Percentiles rank a stretch among this genome's conserved stretches.
Conservation (phyloP, 2,113 vertebrate genomes). For the Osmerus mordax region DNA sequence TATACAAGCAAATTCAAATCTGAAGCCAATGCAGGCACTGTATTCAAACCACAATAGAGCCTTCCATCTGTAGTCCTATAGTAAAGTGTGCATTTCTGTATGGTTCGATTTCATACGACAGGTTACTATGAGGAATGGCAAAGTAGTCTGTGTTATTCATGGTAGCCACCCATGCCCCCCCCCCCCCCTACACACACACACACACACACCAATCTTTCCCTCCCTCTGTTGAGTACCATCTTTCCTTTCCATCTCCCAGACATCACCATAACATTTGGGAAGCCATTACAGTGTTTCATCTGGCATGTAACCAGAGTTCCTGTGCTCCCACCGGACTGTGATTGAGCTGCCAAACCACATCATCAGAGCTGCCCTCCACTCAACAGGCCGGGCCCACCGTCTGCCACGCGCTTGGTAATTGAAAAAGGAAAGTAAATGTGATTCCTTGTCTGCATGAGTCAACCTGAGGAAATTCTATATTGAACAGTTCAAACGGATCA, state of each 20-base stretch:
- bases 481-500: not conserved
- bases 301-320: slow-evolving; percentile 14
- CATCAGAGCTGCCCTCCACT: slow-evolving; percentile 20
- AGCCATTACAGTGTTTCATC: slow-evolving; percentile 28
- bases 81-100: too few species aligned
- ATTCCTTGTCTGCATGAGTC: slow-evolving; percentile 24
- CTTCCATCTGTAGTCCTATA: too few species aligned
- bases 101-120: too few species aligned
- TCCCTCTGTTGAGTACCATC: not conserved
- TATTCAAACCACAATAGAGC: too few species aligned
- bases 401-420: slow-evolving; percentile 14
- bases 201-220: not conserved
- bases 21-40: too few species aligned
- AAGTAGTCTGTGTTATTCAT: too few species aligned
- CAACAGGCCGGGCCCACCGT: slow-evolving; percentile 6
- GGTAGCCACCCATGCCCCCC: too few species aligned
- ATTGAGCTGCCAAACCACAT: slow-evolving; percentile 30
- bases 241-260: slow-evolving; percentile 14
- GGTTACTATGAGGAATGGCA: too few species aligned
- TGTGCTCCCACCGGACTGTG: slow-evolving; percentile 20
- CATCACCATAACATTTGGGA: slow-evolving; percentile 12
- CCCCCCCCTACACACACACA: too few species aligned
- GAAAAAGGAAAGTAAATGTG: slow-evolving; percentile 37
- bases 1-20: too few species aligned
- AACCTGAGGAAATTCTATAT: not conserved